These are phyloP conservation scores for Tinamus major DNA, from an alignment of 2,797 vertebrate species.

Conservation along the genomic window DNA sequence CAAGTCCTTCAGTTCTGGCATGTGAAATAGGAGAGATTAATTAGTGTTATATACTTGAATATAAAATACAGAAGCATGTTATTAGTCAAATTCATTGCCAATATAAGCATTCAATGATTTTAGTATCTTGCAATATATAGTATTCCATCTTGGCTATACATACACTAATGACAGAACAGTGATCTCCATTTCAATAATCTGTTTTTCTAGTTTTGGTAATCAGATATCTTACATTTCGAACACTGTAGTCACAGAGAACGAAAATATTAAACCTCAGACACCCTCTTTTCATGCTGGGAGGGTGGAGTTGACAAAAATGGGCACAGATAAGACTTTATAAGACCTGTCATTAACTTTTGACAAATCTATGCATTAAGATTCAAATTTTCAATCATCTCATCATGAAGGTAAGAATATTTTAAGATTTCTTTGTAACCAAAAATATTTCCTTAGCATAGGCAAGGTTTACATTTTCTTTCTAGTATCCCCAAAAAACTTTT, in stretches of 20 bases:
- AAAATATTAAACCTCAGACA: not conserved
- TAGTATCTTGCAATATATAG: not conserved
- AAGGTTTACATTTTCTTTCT: not conserved
- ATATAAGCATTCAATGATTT: not conserved
- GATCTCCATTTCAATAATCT: not conserved
- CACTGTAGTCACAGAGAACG: not conserved
- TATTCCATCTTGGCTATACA: not conserved
- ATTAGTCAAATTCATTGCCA: not conserved
- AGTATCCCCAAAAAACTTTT: not conserved
- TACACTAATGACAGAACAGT: not conserved
- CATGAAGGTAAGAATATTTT: not conserved
- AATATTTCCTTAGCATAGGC: not conserved
- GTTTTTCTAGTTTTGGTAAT: not conserved
- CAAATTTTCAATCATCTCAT: not conserved
- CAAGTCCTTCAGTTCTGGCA: not conserved
- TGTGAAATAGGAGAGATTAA: not conserved
- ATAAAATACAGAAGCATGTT: not conserved
- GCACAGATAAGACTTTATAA: not conserved
- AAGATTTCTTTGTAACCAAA: not conserved
- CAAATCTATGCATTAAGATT: not conserved
- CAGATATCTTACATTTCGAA: not conserved
- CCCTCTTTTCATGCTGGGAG: accelerated
- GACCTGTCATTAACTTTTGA: not conserved
- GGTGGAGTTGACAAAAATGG: not conserved
- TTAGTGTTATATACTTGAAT: not conserved